A percentile compares a stretch with the other conserved stretches of the same genome.
Conservation (phyloP, 2,113 vertebrate genomes). For the Sialia sialis region DNA sequence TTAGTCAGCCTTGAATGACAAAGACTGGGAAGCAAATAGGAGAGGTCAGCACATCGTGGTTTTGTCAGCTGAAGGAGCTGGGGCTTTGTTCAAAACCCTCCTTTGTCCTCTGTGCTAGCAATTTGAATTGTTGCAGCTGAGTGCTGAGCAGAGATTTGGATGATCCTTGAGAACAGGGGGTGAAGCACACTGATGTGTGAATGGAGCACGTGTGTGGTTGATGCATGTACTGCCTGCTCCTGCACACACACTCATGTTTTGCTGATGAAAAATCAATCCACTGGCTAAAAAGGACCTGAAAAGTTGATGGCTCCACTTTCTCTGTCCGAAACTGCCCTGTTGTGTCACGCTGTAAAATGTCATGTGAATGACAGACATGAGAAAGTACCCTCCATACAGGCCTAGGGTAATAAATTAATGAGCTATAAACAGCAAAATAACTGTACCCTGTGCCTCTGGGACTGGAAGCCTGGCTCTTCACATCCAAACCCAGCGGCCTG, state of each 20-base stretch:
- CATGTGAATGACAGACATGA: neutral
- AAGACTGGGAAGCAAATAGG: neutral
- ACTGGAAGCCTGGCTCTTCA: neutral
- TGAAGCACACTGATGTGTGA: neutral
- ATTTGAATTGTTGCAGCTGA: neutral
- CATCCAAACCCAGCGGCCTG: neutral
- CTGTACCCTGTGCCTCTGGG: neutral
- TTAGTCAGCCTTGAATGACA: neutral
- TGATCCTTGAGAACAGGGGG: neutral
- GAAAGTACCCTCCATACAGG: neutral
- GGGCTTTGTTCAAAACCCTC: neutral
- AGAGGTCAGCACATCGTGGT: neutral
- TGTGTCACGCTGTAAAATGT: neutral
- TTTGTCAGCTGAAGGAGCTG: neutral
- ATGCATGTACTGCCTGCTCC: fast-evolving
- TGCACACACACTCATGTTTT: neutral
- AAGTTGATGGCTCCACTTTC: neutral
- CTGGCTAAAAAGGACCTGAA: neutral
- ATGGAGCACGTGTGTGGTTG: neutral
- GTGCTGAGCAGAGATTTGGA: neutral
- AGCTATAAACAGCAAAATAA: neutral
- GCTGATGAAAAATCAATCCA: neutral
- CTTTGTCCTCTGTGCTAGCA: neutral
- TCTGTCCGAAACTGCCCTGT: neutral
- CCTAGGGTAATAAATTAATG: slow-evolving; percentile 30